These are phyloP conservation scores for Drosophila azteca DNA, from an alignment of 1,140 invertebrate species.

Conservation along the genomic window DNA sequence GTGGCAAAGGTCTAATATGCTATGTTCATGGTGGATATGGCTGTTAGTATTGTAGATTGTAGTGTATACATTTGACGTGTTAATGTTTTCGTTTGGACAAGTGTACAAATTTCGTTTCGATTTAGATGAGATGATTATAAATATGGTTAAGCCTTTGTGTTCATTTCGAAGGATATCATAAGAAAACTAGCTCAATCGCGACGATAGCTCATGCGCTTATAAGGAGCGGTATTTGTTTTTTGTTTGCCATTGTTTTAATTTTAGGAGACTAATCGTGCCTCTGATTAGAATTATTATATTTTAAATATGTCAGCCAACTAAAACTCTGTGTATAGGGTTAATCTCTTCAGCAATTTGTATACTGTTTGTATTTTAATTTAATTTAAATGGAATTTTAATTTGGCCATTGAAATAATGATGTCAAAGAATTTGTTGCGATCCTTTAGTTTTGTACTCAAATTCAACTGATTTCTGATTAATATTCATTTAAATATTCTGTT, in stretches of 20 bases:
- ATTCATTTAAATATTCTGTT: conserved; percentile 20
- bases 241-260: conserved; percentile 55
- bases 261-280: conserved; percentile 42
- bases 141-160: conserved; percentile 84
- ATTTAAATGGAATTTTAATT: conserved; percentile 37
- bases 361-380: conserved; percentile 24
- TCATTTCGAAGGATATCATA: conserved; percentile 53
- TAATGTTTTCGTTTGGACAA: conserved; percentile 48
- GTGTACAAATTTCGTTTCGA: conserved; percentile 78
- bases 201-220: conserved; percentile 45
- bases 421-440: conserved; percentile 24
- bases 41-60: conserved; percentile 21
- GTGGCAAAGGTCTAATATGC: conserved; percentile 64
- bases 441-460: conserved; percentile 49
- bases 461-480: conserved; percentile 79
- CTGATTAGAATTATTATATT: conserved; percentile 35
- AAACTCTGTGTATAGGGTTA: conserved; percentile 74
- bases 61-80: conserved; percentile 23
- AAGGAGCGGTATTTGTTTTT: conserved; percentile 28
- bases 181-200: conserved; percentile 56
- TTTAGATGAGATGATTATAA: conserved; percentile 84
- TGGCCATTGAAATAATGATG: conserved; percentile 46
- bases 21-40: conserved; percentile 33
- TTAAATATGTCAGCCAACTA: conserved; percentile 70
- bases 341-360: conserved; percentile 67